Evolutionary conservation across 23 tunicate species (phyloP).

Genomic region (Trididemnum clinides): DNA sequence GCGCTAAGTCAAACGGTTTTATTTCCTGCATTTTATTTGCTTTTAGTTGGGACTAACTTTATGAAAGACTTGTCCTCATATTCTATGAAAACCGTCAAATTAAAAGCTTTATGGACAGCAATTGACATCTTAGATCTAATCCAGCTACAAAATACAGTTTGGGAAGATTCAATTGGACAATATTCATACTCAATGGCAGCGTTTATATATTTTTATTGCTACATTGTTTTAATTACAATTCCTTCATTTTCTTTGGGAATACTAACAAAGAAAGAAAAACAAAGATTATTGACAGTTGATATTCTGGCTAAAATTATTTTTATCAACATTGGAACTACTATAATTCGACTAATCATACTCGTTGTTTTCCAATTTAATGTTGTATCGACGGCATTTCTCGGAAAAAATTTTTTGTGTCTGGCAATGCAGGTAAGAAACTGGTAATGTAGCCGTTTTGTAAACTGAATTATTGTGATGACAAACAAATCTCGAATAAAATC

Average conservation of each 20-base stretch:
- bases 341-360: constrained; percentile 48
- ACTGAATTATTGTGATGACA: too few species aligned
- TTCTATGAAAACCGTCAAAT: constrained; percentile 52
- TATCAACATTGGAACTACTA: constrained; percentile 61
- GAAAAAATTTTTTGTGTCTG: constrained; percentile 69
- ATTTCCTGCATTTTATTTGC: constrained; percentile 56
- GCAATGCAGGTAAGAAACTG: constrained; percentile 62
- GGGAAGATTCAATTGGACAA: constrained; percentile 61
- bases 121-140: constrained; percentile 72
- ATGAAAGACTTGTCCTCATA: constrained; percentile 17
- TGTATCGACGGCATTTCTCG: constrained; percentile 65
- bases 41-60: constrained; percentile 75
- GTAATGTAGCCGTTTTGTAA: too few species aligned
- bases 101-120: constrained; percentile 79
- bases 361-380: constrained; percentile 31
- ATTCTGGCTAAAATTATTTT: constrained; percentile 42
- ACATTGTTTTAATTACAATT: constrained; percentile 58
- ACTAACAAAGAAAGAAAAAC: constrained; percentile 52
- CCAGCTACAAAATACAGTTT: constrained; percentile 70
- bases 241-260: constrained; percentile 23
- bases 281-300: background rate
- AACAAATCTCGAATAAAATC: too few species aligned
- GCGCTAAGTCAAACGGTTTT: constrained; percentile 72
- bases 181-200: constrained; percentile 53
- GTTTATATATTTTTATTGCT: constrained; percentile 69